A percentile compares a stretch with the other conserved stretches of the same genome.
Evolutionary conservation across 2,797 vertebrate species (phyloP).

Genomic region (Microctenopoma steveboyesi): DNA sequence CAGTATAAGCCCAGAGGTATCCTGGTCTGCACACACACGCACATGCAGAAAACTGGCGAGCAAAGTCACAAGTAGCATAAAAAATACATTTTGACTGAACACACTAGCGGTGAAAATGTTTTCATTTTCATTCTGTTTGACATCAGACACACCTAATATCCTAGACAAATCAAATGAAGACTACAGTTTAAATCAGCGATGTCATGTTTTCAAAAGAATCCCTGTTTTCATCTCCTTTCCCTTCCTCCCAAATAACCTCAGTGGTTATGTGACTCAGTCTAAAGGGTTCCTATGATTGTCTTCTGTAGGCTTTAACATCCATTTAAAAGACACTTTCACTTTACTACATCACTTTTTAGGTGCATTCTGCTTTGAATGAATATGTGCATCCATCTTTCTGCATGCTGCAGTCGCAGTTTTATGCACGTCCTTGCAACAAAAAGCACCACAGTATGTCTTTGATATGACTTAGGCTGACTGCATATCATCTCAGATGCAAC

Average conservation of each 20-base stretch:
- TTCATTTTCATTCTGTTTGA: neutral
- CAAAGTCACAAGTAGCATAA: constrained; percentile 12
- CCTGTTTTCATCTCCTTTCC: constrained; percentile 1
- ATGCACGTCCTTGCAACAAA: neutral
- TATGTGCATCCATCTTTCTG: constrained; percentile 3
- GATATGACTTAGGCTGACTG: constrained; percentile 71
- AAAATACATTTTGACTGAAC: constrained; percentile 26
- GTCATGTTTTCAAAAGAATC: constrained; percentile 16
- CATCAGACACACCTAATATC: constrained; percentile 3
- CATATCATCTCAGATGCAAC: constrained; percentile 57
- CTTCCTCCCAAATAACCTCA: constrained; percentile 26
- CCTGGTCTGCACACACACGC: constrained; percentile 46
- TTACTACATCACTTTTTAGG: neutral
- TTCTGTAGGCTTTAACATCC: constrained; percentile 14
- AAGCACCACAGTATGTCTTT: constrained; percentile 44
- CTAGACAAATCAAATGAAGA: neutral
- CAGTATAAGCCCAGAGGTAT: constrained; percentile 77
- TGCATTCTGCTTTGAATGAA: constrained; percentile 29
- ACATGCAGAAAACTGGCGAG: constrained; percentile 27
- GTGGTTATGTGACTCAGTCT: constrained; percentile 33
- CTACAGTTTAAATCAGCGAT: constrained; percentile 25
- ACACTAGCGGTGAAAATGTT: constrained; percentile 10
- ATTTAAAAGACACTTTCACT: constrained; percentile 20
- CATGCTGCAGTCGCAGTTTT: constrained; percentile 21
- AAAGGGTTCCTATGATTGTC: constrained; percentile 31